phyloP scores from a whole-genome alignment of 2,888 invertebrate genomes.

The Ectemnius continuus region DNA sequence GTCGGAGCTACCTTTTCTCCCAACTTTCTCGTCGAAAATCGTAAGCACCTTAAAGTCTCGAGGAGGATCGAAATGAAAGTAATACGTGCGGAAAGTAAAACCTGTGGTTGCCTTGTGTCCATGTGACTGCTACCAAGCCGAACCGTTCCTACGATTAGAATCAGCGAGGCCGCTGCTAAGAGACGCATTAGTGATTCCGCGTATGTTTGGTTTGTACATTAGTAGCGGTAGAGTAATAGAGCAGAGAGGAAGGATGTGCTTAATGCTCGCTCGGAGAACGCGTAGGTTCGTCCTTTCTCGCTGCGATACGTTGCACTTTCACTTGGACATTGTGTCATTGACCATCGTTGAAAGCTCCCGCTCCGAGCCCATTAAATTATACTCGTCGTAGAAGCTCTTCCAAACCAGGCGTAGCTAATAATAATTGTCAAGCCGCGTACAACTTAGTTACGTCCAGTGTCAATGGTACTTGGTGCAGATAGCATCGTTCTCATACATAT shows the following conservation, averaged over 20 bases:
- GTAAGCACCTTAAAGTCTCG: constrained; percentile 14
- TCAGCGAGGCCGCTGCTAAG: constrained; percentile 24
- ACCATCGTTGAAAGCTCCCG: constrained; percentile 55
- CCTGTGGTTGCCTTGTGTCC: no score
- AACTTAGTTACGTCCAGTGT: no score
- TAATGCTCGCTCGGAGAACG: constrained; percentile 18
- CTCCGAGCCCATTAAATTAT: background rate
- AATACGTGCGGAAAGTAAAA: constrained; percentile 1
- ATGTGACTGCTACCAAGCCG: no score
- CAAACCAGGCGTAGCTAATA: no score
- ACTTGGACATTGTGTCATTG: constrained; percentile 61
- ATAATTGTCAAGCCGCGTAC: no score
- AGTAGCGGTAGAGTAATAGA: constrained; percentile 21
- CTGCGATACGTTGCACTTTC: constrained; percentile 60
- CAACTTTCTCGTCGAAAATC: constrained; percentile 25
- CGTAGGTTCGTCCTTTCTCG: constrained; percentile 57
- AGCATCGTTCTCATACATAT: no score
- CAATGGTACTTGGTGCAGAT: no score
- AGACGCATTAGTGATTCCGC: constrained; percentile 14
- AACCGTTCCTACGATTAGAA: background rate
- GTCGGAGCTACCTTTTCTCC: constrained; percentile 8
- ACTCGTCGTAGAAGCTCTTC: no score
- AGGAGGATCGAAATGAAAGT: constrained; percentile 30
- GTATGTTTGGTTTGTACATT: background rate
- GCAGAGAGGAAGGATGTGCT: constrained; percentile 34